These are phyloP conservation scores for Dicranocentrus wangi DNA, from an alignment of 2,888 invertebrate genomes.

Conservation along the genomic window DNA sequence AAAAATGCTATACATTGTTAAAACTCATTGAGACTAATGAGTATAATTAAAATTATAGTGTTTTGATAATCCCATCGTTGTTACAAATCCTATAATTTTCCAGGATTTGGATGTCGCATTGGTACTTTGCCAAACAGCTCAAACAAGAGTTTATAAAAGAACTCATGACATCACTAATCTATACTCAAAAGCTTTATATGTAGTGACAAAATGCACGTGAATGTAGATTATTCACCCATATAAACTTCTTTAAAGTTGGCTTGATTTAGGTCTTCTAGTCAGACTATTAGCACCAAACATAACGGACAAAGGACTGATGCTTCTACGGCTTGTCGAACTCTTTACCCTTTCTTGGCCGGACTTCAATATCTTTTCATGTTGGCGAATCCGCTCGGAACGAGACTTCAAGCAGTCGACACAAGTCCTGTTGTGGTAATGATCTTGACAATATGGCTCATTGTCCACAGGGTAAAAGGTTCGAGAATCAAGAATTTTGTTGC, in stretches of 20 bases:
- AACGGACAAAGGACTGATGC: slow-evolving; percentile 66
- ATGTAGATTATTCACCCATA: too few species aligned
- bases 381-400: slow-evolving; percentile 55
- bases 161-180: too few species aligned
- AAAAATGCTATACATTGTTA: too few species aligned
- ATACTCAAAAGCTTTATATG: too few species aligned
- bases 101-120: too few species aligned
- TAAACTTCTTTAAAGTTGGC: slow-evolving; percentile 56
- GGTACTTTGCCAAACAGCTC: too few species aligned
- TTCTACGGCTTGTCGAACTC: slow-evolving; percentile 60
- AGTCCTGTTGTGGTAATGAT: slow-evolving; percentile 69
- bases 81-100: too few species aligned
- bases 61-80: too few species aligned
- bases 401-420: slow-evolving; percentile 71
- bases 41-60: too few species aligned
- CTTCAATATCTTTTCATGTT: slow-evolving; percentile 73
- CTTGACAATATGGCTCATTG: slow-evolving; percentile 69
- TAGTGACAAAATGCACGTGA: too few species aligned
- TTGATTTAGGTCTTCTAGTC: slow-evolving; percentile 65
- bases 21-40: too few species aligned
- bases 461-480: slow-evolving; percentile 69
- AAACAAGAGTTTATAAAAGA: too few species aligned
- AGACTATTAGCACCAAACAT: slow-evolving; percentile 52
- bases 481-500: slow-evolving; percentile 68
- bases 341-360: slow-evolving; percentile 52